These are phyloP conservation scores for Electrona antarctica DNA, from an alignment of 2,113 vertebrate genomes.

Conservation along the genomic window DNA sequence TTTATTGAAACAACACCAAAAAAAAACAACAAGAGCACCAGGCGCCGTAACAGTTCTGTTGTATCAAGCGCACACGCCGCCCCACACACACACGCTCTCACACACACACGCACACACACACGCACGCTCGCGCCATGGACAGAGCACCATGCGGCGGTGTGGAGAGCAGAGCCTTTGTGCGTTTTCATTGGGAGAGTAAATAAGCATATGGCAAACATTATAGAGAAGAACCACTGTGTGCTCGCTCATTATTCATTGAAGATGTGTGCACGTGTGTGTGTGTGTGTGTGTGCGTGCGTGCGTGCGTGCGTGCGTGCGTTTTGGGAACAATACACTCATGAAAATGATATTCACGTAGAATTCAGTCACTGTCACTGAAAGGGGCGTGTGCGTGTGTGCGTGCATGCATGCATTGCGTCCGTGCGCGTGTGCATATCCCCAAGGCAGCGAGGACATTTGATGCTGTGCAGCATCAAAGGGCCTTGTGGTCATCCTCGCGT, in stretches of 20 bases:
- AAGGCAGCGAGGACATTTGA: constrained; percentile 8
- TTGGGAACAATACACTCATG: no score
- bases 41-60: constrained; percentile 59
- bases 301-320: background rate
- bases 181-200: constrained; percentile 67
- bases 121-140: constrained; percentile 20
- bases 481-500: background rate
- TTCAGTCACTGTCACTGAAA: no score
- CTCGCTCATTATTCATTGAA: constrained; percentile 62
- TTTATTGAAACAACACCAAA: constrained; percentile 72
- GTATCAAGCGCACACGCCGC: constrained; percentile 45
- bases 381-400: background rate
- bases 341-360: no score
- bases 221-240: constrained; percentile 55
- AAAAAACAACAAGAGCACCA: constrained; percentile 65
- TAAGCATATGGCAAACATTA: constrained; percentile 70
- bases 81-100: no score
- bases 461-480: constrained; percentile 14
- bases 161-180: constrained; percentile 53
- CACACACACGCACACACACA: constrained; percentile 39
- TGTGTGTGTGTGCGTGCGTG: no score
- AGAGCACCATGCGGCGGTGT: constrained; percentile 9
- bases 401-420: background rate
- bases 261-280: constrained; percentile 34
- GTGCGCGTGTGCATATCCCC: background rate